phyloP scores from a whole-genome alignment of 2,888 invertebrate species.

The Rhyacophila evoluta region DNA sequence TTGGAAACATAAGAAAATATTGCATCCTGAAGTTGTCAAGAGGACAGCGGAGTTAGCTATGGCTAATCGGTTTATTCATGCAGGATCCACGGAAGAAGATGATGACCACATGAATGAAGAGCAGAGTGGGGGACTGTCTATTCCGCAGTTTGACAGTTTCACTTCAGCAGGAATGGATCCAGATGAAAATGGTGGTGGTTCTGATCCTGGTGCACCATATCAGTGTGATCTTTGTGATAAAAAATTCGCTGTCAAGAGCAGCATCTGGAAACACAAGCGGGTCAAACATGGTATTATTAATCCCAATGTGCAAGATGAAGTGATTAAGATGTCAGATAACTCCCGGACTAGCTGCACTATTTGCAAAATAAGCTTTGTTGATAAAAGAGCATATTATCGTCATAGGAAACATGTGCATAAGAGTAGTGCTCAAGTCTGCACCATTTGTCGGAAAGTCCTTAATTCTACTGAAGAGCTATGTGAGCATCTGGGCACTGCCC shows the following conservation, averaged over 20 bases:
- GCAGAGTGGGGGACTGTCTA: constrained; percentile 64
- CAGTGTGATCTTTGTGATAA: constrained; percentile 67
- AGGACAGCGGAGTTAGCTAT: constrained; percentile 61
- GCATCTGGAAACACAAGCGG: constrained; percentile 69
- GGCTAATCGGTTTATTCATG: constrained; percentile 38
- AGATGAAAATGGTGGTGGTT: constrained; percentile 58
- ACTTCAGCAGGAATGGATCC: constrained; percentile 39
- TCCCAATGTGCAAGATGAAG: constrained; percentile 48
- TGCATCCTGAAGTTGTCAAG: constrained; percentile 67
- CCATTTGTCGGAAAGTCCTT: constrained; percentile 74
- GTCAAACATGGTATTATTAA: constrained; percentile 68
- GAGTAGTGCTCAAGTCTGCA: constrained; percentile 71
- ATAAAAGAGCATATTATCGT: constrained; percentile 72
- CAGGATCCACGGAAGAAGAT: constrained; percentile 66
- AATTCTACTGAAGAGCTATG: constrained; percentile 74
- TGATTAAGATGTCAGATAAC: constrained; percentile 55
- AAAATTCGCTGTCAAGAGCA: constrained; percentile 65
- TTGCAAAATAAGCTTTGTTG: constrained; percentile 73
- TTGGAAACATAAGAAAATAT: constrained; percentile 70
- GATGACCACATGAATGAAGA: constrained; percentile 67
- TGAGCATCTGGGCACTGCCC: constrained; percentile 73
- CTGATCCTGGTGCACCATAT: constrained; percentile 56
- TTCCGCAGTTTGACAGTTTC: constrained; percentile 69
- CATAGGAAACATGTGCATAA: constrained; percentile 72
- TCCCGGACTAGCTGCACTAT: constrained; percentile 70